Evolutionary conservation across 2,888 invertebrate species (phyloP).

Genomic region (Gisinianus flammeolus): DNA sequence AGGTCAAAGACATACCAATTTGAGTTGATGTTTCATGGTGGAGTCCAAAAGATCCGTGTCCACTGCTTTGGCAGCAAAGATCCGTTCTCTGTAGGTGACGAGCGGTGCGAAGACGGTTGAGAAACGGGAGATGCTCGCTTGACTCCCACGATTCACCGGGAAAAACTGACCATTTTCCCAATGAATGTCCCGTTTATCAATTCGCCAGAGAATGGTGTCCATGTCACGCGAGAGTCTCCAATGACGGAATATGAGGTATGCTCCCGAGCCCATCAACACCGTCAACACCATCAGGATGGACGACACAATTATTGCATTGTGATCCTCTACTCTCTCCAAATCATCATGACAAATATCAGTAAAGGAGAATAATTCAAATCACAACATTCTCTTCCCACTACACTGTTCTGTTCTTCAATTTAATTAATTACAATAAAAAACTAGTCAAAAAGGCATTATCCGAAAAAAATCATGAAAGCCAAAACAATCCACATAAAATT

Average conservation of each 20-base stretch:
- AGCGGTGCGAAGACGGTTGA: constrained; percentile 90
- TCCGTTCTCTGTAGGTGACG: constrained; percentile 84
- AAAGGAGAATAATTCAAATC: neutral
- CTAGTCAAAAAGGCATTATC: no score
- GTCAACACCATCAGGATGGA: constrained; percentile 11
- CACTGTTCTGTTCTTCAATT: no score
- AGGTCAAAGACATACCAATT: constrained; percentile 25
- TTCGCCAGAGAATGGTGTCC: constrained; percentile 91
- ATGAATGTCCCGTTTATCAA: constrained; percentile 87
- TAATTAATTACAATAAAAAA: no score
- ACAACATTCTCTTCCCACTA: no score
- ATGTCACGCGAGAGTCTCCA: constrained; percentile 94
- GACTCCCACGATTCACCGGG: constrained; percentile 47
- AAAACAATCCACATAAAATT: no score
- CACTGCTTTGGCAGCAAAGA: constrained; percentile 85
- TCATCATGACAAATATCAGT: neutral
- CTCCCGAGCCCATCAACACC: constrained; percentile 38
- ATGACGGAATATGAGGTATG: constrained; percentile 75
- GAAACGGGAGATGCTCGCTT: constrained; percentile 65
- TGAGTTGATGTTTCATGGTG: constrained; percentile 43
- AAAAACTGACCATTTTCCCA: constrained; percentile 54
- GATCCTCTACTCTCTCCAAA: constrained; percentile 27
- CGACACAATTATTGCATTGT: constrained; percentile 25
- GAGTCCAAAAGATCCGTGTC: constrained; percentile 52
- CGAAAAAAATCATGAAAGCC: no score